These are phyloP conservation scores for Bos indicus DNA, from an alignment of 2,113 vertebrate genomes.

Conservation along the genomic window DNA sequence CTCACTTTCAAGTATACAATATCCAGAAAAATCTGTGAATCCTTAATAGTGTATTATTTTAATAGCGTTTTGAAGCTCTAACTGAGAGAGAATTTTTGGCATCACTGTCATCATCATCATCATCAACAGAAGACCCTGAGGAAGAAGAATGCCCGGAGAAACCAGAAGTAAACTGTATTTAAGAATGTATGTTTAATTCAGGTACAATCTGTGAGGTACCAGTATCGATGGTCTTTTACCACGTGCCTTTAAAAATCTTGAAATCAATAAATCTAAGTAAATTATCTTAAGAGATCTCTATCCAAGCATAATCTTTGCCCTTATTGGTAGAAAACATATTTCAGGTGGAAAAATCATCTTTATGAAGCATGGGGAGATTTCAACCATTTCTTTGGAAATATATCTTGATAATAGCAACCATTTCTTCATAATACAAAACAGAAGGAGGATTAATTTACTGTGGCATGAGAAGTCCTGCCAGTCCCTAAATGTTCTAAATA, in stretches of 20 bases:
- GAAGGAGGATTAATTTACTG: conserved; percentile 74
- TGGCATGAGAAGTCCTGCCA: conserved; percentile 74
- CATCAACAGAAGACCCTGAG: background rate
- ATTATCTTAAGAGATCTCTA: conserved; percentile 41
- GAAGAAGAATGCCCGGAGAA: background rate
- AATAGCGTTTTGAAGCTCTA: background rate
- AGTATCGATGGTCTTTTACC: conserved; percentile 37
- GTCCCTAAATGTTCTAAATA: conserved; percentile 71
- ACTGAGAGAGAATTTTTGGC: background rate
- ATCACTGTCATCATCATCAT: background rate
- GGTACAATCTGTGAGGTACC: background rate
- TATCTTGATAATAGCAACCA: conserved; percentile 73
- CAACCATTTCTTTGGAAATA: conserved; percentile 65
- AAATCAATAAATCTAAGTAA: conserved; percentile 47
- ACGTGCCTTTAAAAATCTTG: conserved; percentile 53
- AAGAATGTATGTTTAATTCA: conserved; percentile 13
- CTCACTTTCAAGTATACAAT: background rate
- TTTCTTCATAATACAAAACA: conserved; percentile 71
- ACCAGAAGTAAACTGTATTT: background rate
- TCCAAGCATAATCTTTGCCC: conserved; percentile 38
- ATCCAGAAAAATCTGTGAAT: background rate
- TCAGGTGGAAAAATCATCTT: conserved; percentile 58
- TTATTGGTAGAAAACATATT: conserved; percentile 48
- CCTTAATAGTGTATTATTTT: conserved; percentile 21
- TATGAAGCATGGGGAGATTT: conserved; percentile 65